These are phyloP conservation scores for Eueides isabella DNA, from an alignment of 1,140 invertebrate genomes.

Conservation along the genomic window DNA sequence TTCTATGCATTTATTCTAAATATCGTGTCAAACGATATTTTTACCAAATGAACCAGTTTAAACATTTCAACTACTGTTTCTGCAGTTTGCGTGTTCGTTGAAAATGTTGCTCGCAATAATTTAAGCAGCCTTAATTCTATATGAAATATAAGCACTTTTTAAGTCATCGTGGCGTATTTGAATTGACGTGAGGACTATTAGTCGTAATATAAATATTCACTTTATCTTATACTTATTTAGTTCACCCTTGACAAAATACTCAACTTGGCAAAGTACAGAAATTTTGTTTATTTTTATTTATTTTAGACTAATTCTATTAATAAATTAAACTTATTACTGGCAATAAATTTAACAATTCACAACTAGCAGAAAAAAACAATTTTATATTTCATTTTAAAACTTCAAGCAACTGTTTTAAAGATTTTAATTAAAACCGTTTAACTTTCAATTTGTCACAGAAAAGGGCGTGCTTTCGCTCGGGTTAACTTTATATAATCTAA, in stretches of 20 bases:
- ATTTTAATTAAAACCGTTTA: background rate
- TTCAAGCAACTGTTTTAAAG: background rate
- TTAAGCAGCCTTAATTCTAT: background rate
- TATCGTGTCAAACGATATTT: conserved; percentile 17
- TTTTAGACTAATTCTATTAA: too few species aligned
- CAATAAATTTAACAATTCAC: background rate
- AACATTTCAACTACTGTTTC: background rate
- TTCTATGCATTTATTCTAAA: conserved; percentile 5
- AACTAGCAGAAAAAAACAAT: background rate
- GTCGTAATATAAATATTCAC: too few species aligned
- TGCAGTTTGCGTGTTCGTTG: conserved; percentile 15
- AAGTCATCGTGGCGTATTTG: too few species aligned
- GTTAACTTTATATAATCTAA: background rate
- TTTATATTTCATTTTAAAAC: background rate
- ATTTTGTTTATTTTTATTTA: too few species aligned
- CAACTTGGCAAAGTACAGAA: too few species aligned
- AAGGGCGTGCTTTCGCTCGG: background rate
- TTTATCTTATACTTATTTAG: too few species aligned
- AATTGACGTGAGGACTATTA: too few species aligned
- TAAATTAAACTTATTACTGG: too few species aligned
- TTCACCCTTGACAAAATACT: too few species aligned
- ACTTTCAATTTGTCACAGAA: conserved; percentile 6
- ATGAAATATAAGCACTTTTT: too few species aligned
- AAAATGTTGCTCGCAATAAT: conserved; percentile 12
- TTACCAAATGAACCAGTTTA: conserved; percentile 2